Conservation (phyloP, 2,888 invertebrate species). For the Agrotis segetum region DNA sequence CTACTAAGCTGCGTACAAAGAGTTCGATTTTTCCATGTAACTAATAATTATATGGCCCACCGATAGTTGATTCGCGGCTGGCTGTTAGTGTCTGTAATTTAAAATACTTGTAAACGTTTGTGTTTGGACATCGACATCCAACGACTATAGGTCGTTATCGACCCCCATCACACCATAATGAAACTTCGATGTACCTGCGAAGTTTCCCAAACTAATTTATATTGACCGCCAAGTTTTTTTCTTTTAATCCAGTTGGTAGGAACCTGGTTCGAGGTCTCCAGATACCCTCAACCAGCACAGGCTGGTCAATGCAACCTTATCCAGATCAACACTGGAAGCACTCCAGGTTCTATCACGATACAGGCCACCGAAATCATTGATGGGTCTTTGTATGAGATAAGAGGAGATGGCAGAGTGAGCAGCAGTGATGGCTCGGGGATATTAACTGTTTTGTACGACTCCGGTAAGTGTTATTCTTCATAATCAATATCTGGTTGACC, state of each 20-base stretch:
- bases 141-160: too few relatives aligned
- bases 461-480: too few relatives aligned
- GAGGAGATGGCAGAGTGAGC: slow-evolving; percentile 86
- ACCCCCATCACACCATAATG: not conserved
- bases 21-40: too few relatives aligned
- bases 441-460: slow-evolving; percentile 88
- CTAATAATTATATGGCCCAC: too few relatives aligned
- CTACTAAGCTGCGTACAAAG: too few relatives aligned
- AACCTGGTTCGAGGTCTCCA: slow-evolving; percentile 92
- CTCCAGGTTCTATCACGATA: slow-evolving; percentile 68
- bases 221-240: not conserved
- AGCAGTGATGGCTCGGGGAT: slow-evolving; percentile 87
- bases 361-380: slow-evolving; percentile 79
- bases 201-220: not conserved
- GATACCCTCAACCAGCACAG: slow-evolving; percentile 92
- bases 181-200: too few relatives aligned
- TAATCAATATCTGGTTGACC: too few relatives aligned
- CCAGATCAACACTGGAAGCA: slow-evolving; percentile 79
- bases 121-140: too few relatives aligned
- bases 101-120: too few relatives aligned
- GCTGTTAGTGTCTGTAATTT: too few relatives aligned
- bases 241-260: slow-evolving; percentile 74
- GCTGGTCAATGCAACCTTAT: slow-evolving; percentile 92
- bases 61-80: too few relatives aligned
- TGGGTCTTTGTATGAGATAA: slow-evolving; percentile 84